phyloP scores from a whole-genome alignment of 2,888 invertebrate genomes.

The Hirtodrosophila histrioides region DNA sequence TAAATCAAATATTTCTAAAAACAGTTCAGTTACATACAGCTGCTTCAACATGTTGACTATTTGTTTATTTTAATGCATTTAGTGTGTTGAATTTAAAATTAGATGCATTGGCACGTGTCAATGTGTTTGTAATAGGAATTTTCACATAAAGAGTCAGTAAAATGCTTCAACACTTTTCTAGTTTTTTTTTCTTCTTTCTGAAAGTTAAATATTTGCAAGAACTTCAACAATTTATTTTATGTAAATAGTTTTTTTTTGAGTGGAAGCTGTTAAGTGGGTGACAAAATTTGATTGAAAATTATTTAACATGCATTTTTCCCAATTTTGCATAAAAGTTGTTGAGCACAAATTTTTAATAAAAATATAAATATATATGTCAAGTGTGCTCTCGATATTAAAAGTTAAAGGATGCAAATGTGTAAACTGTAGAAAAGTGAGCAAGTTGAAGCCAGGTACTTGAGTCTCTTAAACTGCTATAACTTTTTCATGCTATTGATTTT shows the following conservation, averaged over 20 bases:
- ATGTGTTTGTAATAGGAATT: conserved; percentile 13
- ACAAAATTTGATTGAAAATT: conserved; percentile 5
- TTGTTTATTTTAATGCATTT: conserved; percentile 26
- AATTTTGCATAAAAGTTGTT: background rate
- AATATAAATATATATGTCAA: background rate
- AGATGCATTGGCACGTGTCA: conserved; percentile 33
- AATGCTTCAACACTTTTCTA: conserved; percentile 46
- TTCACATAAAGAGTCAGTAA: conserved; percentile 22
- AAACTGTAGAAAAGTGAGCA: too few species aligned
- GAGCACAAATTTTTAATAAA: background rate
- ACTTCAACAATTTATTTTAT: conserved; percentile 11
- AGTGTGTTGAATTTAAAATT: conserved; percentile 27
- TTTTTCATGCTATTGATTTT: too few species aligned
- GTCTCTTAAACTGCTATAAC: too few species aligned
- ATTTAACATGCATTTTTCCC: background rate
- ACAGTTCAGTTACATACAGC: background rate
- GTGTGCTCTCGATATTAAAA: background rate
- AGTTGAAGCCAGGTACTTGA: too few species aligned
- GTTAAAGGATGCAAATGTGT: too few species aligned
- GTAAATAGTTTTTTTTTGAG: conserved; percentile 12
- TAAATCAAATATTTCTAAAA: conserved; percentile 19
- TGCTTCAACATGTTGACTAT: conserved; percentile 17
- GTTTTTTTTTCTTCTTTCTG: background rate
- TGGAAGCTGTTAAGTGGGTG: conserved; percentile 8
- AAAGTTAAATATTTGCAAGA: conserved; percentile 41